Conservation (phyloP, 1,140 invertebrate genomes). For the Drosophila parabipectinata region DNA sequence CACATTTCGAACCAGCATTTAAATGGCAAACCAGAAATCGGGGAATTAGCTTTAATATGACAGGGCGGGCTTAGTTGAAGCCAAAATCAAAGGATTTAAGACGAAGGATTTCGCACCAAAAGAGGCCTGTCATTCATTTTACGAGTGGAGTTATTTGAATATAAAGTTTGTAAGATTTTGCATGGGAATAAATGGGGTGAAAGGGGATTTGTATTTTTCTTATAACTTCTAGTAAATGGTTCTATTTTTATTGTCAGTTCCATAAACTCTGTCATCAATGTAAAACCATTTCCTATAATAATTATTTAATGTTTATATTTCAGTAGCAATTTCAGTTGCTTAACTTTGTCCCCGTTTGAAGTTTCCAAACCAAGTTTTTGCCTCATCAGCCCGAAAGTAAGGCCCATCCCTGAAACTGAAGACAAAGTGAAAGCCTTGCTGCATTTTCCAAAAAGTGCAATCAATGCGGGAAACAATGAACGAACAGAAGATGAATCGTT, state of each 20-base stretch:
- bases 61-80: conserved; percentile 7
- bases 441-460: conserved; percentile 33
- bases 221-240: not conserved
- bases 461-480: conserved; percentile 52
- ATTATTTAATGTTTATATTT: conserved; percentile 4
- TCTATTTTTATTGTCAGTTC: too few relatives aligned
- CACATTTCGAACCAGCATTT: conserved; percentile 50
- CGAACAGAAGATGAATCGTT: conserved; percentile 45
- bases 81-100: conserved; percentile 10
- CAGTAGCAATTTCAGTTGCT: conserved; percentile 7
- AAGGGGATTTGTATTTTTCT: not conserved
- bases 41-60: conserved; percentile 48
- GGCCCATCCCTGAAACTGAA: conserved; percentile 4
- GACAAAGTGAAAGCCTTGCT: conserved; percentile 23
- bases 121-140: not conserved
- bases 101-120: not conserved
- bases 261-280: too few relatives aligned
- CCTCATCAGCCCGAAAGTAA: conserved; percentile 19
- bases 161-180: not conserved
- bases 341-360: conserved; percentile 2
- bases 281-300: not conserved
- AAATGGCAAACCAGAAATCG: conserved; percentile 55
- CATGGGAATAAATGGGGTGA: not conserved
- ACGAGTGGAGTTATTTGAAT: not conserved
- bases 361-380: conserved; percentile 23